phyloP scores from a whole-genome alignment of 2,797 vertebrate species.

The Synaphobranchus kaupii region DNA sequence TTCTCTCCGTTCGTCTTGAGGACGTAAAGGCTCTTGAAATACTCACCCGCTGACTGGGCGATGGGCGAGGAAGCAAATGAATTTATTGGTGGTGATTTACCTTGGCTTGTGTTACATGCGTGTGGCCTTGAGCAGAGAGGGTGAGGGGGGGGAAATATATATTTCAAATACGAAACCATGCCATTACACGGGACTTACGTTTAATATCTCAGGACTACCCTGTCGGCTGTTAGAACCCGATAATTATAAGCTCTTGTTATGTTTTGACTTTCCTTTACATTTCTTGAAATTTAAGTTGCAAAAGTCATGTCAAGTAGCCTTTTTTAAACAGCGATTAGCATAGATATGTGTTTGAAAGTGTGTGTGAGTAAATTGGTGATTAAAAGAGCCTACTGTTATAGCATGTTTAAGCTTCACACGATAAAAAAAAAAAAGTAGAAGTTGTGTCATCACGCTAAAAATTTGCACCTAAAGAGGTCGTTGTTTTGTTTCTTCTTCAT shows the following conservation, averaged over 20 bases:
- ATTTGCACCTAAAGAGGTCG: background rate
- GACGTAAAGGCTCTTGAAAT: background rate
- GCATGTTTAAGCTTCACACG: background rate
- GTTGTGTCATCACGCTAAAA: background rate
- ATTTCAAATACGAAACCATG: no score
- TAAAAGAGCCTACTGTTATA: background rate
- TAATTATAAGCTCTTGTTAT: background rate
- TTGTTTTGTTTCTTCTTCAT: background rate
- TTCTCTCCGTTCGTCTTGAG: background rate
- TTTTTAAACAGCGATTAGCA: no score
- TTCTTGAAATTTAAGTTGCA: no score
- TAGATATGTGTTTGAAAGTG: background rate
- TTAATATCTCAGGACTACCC: no score
- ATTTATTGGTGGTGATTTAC: conserved; percentile 5
- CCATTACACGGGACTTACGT: no score
- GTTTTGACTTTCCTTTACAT: background rate
- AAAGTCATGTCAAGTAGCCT: no score
- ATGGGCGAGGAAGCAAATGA: background rate
- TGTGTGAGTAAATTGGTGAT: background rate
- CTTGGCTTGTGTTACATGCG: background rate
- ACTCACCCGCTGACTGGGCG: background rate
- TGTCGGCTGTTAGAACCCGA: no score
- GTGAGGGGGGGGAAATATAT: background rate
- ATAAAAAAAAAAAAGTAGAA: background rate
- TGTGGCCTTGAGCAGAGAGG: background rate